Percentiles rank a stretch among this genome's conserved stretches.
Conservation (phyloP, 2,113 vertebrate species). For the Echinops telfairi region DNA sequence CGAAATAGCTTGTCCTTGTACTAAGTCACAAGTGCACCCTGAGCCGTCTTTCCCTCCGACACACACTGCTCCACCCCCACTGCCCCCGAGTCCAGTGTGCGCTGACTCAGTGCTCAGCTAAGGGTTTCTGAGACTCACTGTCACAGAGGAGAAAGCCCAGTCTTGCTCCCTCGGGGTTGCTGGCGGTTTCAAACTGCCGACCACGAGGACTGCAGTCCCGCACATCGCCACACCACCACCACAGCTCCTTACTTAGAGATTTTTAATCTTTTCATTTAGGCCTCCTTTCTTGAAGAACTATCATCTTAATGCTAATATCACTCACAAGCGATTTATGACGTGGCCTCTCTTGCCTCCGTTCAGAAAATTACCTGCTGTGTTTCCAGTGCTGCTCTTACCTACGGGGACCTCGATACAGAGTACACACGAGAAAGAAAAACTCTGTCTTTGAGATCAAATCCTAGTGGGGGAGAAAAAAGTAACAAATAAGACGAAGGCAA, state of each 20-base stretch:
- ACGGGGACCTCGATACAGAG: neutral
- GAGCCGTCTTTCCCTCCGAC: neutral
- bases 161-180: no score
- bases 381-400: neutral
- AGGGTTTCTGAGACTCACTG: no score
- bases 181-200: no score
- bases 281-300: constrained; percentile 17
- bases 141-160: no score
- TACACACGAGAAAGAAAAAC: neutral
- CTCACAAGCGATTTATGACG: neutral
- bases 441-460: neutral
- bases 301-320: neutral
- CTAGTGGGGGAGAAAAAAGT: neutral
- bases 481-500: neutral
- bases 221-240: no score
- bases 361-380: neutral
- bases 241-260: neutral
- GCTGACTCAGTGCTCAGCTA: no score
- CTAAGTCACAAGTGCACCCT: neutral
- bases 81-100: no score
- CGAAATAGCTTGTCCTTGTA: neutral
- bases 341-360: neutral
- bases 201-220: no score
- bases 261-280: neutral
- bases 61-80: neutral